A percentile compares a stretch with the other conserved stretches of the same genome.
phyloP scores from a whole-genome alignment of 2,797 vertebrate genomes.

The Schizopygopsis malacanthus region DNA sequence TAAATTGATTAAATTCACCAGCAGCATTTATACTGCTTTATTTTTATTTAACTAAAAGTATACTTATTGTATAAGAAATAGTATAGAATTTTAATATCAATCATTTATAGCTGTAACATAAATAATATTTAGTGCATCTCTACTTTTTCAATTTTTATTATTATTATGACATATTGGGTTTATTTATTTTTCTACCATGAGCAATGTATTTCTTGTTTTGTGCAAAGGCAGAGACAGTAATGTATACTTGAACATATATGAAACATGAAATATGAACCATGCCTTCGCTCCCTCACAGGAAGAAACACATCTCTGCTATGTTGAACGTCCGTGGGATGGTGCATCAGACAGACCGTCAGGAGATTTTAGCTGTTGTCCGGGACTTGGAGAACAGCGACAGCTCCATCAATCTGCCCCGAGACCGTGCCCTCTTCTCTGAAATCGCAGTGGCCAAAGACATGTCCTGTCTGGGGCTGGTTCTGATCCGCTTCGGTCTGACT shows the following conservation, averaged over 20 bases:
- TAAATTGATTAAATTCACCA: background rate
- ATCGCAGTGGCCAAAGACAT: conserved; percentile 82
- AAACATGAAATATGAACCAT: background rate
- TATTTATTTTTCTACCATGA: background rate
- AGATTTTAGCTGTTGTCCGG: conserved; percentile 86
- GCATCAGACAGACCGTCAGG: conserved; percentile 80
- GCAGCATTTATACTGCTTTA: background rate
- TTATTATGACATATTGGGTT: background rate
- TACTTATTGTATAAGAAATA: background rate
- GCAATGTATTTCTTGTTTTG: background rate
- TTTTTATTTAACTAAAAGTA: background rate
- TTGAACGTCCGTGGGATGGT: conserved; percentile 88
- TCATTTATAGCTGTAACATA: background rate
- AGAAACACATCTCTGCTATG: conserved; percentile 87
- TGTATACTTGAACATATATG: background rate
- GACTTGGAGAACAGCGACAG: conserved; percentile 78
- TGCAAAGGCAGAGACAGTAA: background rate
- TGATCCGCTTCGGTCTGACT: conserved; percentile 78
- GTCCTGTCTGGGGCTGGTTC: conserved; percentile 79
- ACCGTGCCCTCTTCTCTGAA: conserved; percentile 84
- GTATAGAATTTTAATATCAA: background rate
- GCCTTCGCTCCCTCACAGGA: conserved; percentile 69
- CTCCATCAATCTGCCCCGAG: conserved; percentile 64
- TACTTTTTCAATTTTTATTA: background rate
- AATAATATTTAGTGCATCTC: background rate